Evolutionary conservation across 2,888 invertebrate genomes (phyloP), one percentile per base, ranked within the genome.

Genomic region (Cartodere bifasciata): DNA sequence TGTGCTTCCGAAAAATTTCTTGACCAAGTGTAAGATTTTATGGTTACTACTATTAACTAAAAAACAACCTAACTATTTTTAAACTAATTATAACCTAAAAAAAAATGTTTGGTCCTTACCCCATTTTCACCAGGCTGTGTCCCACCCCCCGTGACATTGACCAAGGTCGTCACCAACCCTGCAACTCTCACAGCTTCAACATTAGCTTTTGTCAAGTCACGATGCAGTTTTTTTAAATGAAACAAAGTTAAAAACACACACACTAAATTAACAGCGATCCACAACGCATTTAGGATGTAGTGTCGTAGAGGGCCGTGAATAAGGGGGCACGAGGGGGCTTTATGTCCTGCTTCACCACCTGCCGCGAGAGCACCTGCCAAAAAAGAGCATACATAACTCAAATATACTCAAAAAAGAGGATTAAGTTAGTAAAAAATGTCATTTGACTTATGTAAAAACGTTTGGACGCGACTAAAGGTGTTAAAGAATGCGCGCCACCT

Each of bases 231-330:
- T 55, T 77, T 69, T 47, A 90, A 72, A 59, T 87, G 87, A 62
- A 83, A 80, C 39, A 83, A 70, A 32, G 88, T 86, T 40, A 88
- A 67, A 29, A 76, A 70, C 29, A 88, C 78, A 61, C 88, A 88
- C 47, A 87, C 79, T 37, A 85, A 70, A 60, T 90, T 83, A 49
- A 88, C 83, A 42, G 81, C 72, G 47, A 88, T 86, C 90, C 88
- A 90, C 22, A 90, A 68, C 30, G 85, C 80, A 62, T 88, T 88
- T 44, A 90, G 75, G 37, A 90, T 84, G 61, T 88, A 87, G 65
- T 88, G 87, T 40, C 87, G 70, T 49, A 85, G 81, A 34, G 87
- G 84, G 14, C 87, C 87, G 56, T 87, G 79, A 29, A 85, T 81
- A 44, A 88, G 67, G 2, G 87, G 85, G 52, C 90, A 90, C 31